Conservation (phyloP, 2,797 vertebrate genomes). For the Bradypodion pumilum region DNA sequence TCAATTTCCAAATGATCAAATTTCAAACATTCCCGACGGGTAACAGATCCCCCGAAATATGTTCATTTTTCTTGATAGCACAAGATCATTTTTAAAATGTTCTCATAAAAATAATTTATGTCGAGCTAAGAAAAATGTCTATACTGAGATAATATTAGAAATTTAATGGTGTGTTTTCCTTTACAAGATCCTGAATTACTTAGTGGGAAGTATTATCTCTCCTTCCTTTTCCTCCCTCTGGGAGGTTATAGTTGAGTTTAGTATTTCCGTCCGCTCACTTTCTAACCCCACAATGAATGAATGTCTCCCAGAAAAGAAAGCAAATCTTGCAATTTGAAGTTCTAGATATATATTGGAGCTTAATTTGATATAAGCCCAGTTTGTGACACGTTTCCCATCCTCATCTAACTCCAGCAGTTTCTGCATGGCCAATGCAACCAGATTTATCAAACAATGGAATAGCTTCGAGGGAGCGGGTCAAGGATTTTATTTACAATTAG, state of each 20-base stretch:
- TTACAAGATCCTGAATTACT: constrained; percentile 13
- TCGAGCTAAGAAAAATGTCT: neutral
- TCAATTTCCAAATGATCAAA: neutral
- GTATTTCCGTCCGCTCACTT: neutral
- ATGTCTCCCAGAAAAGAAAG: constrained; percentile 10
- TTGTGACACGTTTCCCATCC: constrained; percentile 35
- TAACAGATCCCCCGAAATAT: neutral
- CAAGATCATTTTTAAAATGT: neutral
- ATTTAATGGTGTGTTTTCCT: neutral
- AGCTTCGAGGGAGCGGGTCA: too few relatives aligned
- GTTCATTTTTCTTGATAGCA: neutral
- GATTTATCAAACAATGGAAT: neutral
- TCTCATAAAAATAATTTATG: constrained; percentile 16
- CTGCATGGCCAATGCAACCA: neutral
- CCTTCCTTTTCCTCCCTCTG: neutral
- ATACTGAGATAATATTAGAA: neutral
- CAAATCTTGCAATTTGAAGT: constrained; percentile 28
- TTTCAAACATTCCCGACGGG: neutral
- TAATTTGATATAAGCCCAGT: constrained; percentile 7
- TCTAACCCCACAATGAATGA: constrained; percentile 8
- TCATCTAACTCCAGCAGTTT: neutral
- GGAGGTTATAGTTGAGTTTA: constrained; percentile 24
- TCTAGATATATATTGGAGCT: constrained; percentile 25
- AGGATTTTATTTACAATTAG: too few relatives aligned
- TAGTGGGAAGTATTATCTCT: neutral